Evolutionary conservation across 2,113 vertebrate genomes (phyloP).

Genomic region (Gasterosteus aculeatus): DNA sequence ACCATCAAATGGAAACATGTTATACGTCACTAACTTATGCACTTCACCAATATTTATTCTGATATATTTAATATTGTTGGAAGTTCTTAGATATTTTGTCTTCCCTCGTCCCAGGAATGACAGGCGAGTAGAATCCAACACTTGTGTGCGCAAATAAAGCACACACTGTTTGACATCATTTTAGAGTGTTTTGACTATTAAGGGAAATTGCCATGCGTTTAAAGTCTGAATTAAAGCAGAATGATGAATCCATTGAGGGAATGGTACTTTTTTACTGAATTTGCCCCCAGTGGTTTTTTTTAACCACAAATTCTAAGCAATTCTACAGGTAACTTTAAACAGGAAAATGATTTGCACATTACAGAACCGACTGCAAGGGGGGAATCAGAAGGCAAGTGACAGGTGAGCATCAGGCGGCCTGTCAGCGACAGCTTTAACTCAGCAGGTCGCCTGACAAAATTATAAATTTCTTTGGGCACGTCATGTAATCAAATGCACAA

Average conservation of each 20-base stretch:
- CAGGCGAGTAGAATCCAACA: neutral
- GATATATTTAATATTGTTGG: neutral
- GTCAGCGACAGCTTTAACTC: slow-evolving; percentile 41
- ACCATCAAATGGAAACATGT: neutral
- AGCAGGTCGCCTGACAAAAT: slow-evolving; percentile 59
- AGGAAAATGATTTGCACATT: slow-evolving; percentile 46
- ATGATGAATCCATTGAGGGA: slow-evolving; percentile 58
- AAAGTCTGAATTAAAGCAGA: slow-evolving; percentile 15
- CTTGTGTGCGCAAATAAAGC: neutral
- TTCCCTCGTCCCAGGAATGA: no score
- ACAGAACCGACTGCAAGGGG: slow-evolving; percentile 30
- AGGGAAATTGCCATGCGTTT: neutral
- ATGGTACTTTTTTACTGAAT: slow-evolving; percentile 63
- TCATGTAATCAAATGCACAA: slow-evolving; percentile 64
- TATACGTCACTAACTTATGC: neutral
- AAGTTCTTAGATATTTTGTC: no score
- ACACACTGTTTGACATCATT: neutral
- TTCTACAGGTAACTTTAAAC: slow-evolving; percentile 48
- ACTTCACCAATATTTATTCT: neutral
- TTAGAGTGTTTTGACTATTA: slow-evolving; percentile 1
- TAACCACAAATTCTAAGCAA: slow-evolving; percentile 58
- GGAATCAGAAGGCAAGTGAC: slow-evolving; percentile 28
- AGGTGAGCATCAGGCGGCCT: slow-evolving; percentile 49
- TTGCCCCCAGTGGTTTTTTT: slow-evolving; percentile 45
- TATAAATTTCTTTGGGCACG: slow-evolving; percentile 49